Evolutionary conservation across 2,797 vertebrate genomes (phyloP), one percentile per base, ranked within the genome.

Genomic region (Clamator glandarius): DNA sequence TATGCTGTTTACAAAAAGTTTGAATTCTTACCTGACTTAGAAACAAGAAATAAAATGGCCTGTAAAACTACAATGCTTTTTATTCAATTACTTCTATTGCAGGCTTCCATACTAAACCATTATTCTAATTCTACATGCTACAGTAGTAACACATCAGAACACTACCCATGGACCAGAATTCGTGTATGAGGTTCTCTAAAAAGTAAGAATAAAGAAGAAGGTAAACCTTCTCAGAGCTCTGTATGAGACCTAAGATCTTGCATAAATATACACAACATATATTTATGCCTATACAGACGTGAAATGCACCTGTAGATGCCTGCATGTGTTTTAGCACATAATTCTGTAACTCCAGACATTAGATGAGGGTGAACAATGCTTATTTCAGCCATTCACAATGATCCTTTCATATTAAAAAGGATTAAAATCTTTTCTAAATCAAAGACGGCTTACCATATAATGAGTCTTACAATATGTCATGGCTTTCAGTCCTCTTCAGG

Each of bases 381-480:
- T 69, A 42, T 83, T 93, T 90, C 58, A 92, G 35, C 83, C 66
- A 19, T 64, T 90, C 35, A 93, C 89, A 95, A 75, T 72, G 83
- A 78, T 59, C 51, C 83, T 92, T 96, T 96, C 15, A 77, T 70
- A 89, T 64, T 33, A 85, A 12, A 55, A 76, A 81, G 93, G 69
- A 61, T 74, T 52, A 64, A 95, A 95, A 81, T 94, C 6, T 88
- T 83, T 92, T 84, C 61, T 69, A 81, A 94, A 84, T 90, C 76
- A 69, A 69, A 93, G 68, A 68, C 10, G 5, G 82, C 77, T 96
- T 95, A 93, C 2, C 0, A 7, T 76, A 68, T 84, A 78, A 92
- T 8, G 11, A 62, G 58, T 75, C 62, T 93, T 77, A 62, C 16
- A 88, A 58, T 55, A 89, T 87, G 48, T 67, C 54, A 24, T 73